Base-by-base conservation (phyloP, 2,113 vertebrate species). In the Pachycephala philippinensis region DNA sequence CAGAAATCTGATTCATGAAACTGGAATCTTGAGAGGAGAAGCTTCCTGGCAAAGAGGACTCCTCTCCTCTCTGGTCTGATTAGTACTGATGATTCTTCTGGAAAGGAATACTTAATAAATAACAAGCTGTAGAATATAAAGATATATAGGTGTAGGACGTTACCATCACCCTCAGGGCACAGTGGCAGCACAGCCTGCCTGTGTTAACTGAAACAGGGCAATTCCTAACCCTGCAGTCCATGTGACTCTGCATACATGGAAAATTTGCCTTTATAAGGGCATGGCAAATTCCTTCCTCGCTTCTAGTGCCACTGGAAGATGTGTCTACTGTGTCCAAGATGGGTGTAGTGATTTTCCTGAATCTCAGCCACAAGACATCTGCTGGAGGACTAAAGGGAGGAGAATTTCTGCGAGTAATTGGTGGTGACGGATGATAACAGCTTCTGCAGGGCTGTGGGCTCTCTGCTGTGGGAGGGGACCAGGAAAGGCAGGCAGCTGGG, bases 1-100 rank as follows among this genome's bases (percentile, higher is more conserved):
- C 80, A 95, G 83, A 89, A 81, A 84, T 81, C 93, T 95, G 95
- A 97, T 89, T 97, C 95, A 97, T 60, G 39, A 81, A 80, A 59
- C 52, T 81, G 95, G 95, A 96, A 96, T 95, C 86, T 86, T 74
- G 80, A 90, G 47, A 95, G 76, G 30, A 92, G 42, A 80, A 77
- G 22, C 56, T 92, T 92, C 68, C 91, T 93, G 83, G 91, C 86
- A 90, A 90, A 84, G 61, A 19, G 22, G 26, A 83, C 20, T 84
- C 17, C 44, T 87, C 66, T 96, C 24, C 21, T 76, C 53, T 82
- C 37, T 72, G n/a, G 27, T 80, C 59, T 49, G 39, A 47, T 80
- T 47, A 94, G 60, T 21, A 28, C 54, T 61, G 42, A 64, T 2
- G 6, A 90, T 90, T 57, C 76, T 77, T 52, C 50, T 74, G 39